Conservation (phyloP, 1,140 invertebrate species). For the Meloidogyne floridensis region DNA sequence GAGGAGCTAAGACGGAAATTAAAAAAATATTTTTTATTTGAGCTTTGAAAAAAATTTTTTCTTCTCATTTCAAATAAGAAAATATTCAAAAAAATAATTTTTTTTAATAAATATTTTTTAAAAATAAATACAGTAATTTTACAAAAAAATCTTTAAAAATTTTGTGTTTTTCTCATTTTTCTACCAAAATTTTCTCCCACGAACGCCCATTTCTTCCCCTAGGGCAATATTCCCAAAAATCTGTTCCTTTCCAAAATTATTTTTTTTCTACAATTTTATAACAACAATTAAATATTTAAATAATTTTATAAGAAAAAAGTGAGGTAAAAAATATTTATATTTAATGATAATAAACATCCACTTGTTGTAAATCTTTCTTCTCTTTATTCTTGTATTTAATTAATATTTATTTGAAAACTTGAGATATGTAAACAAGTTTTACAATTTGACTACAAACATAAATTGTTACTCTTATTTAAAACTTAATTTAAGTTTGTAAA, state of each 20-base stretch:
- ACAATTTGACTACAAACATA: too few relatives aligned
- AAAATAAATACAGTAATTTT: not conserved
- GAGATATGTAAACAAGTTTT: too few relatives aligned
- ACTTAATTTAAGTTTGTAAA: too few relatives aligned
- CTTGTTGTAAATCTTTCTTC: not conserved
- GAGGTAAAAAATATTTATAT: not conserved
- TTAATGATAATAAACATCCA: not conserved
- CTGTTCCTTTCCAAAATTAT: not conserved
- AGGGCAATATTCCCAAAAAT: conserved; percentile 9
- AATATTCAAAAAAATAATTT: too few relatives aligned
- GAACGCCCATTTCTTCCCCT: not conserved
- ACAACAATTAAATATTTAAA: not conserved
- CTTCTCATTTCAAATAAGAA: too few relatives aligned
- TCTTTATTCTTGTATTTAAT: too few relatives aligned
- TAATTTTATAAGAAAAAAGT: not conserved
- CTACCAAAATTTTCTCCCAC: not conserved
- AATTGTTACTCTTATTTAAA: too few relatives aligned
- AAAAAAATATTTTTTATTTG: too few relatives aligned
- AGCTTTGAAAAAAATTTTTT: too few relatives aligned
- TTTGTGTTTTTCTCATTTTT: not conserved
- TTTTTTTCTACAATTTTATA: not conserved
- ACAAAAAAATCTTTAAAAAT: not conserved
- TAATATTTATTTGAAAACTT: too few relatives aligned
- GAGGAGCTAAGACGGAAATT: too few relatives aligned
- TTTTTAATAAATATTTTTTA: not conserved